These are phyloP conservation scores for Augiades crinisus DNA, from an alignment of 2,888 invertebrate genomes.

Conservation along the genomic window DNA sequence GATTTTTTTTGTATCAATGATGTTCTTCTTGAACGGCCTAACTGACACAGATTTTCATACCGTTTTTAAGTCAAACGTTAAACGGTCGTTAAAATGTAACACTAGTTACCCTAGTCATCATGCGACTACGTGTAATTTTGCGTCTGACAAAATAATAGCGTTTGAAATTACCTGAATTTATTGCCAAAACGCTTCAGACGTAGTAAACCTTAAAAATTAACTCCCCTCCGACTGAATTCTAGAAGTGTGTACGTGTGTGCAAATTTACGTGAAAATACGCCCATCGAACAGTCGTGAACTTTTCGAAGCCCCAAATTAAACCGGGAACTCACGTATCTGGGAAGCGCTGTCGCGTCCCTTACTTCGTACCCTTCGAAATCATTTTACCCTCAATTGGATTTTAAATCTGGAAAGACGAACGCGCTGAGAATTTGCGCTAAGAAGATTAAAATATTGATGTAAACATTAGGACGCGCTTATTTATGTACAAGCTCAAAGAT, in stretches of 20 bases:
- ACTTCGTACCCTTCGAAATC: constrained; percentile 23
- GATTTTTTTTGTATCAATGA: too few relatives aligned
- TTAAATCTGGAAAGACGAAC: constrained; percentile 34
- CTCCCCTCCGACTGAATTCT: background rate
- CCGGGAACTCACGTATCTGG: constrained; percentile 6
- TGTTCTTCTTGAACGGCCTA: too few relatives aligned
- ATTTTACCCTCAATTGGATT: constrained; percentile 40
- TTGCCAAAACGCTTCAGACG: too few relatives aligned
- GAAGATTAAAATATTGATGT: constrained; percentile 14
- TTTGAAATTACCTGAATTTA: too few relatives aligned
- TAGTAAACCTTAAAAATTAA: background rate
- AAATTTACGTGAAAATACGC: constrained; percentile 2
- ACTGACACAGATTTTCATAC: too few relatives aligned
- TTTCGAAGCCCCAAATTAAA: constrained; percentile 15
- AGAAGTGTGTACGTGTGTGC: background rate
- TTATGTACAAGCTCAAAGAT: too few relatives aligned
- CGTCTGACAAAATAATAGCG: too few relatives aligned
- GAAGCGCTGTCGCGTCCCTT: background rate
- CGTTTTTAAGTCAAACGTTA: too few relatives aligned
- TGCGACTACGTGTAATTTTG: too few relatives aligned
- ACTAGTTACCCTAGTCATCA: too few relatives aligned
- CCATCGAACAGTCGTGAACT: constrained; percentile 14
- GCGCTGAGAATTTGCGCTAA: constrained; percentile 13
- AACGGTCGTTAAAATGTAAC: too few relatives aligned
- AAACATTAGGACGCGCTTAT: too few relatives aligned